Evolutionary conservation across 2,113 vertebrate species (phyloP).

Genomic region (Apistogramma diplotaenia): DNA sequence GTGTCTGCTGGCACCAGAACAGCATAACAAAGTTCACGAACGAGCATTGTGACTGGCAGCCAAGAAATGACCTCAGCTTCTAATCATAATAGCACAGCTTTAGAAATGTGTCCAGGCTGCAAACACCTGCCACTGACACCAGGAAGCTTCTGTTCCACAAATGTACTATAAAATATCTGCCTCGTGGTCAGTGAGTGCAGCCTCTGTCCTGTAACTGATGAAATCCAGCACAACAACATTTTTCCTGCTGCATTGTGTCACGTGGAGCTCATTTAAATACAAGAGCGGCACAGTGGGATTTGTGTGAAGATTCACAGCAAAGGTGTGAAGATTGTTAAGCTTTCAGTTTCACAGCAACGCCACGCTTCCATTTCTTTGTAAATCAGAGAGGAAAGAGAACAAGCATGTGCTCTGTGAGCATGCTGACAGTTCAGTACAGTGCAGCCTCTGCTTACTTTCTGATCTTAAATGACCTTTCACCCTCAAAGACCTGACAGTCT

Average conservation of each 20-base stretch:
- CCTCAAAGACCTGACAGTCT: neutral
- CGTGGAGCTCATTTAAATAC: slow-evolving; percentile 19
- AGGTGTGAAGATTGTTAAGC: slow-evolving; percentile 28
- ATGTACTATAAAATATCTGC: accelerated
- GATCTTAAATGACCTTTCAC: neutral
- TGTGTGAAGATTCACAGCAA: slow-evolving; percentile 49
- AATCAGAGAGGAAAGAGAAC: neutral
- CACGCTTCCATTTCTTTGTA: neutral
- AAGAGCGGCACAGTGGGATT: neutral
- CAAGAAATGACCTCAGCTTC: neutral
- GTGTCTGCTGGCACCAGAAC: no score
- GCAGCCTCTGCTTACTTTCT: neutral
- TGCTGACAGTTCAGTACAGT: neutral
- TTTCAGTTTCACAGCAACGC: neutral
- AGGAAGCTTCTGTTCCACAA: accelerated
- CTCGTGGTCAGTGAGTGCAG: neutral
- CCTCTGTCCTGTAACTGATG: neutral
- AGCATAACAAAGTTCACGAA: no score
- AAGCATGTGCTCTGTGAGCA: neutral
- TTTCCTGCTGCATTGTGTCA: neutral
- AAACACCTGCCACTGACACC: neutral
- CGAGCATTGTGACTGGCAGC: no score
- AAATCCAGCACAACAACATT: neutral
- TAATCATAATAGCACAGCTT: neutral
- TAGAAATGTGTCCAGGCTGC: neutral